Base-by-base conservation (phyloP, 2,113 vertebrate genomes). In the Oreotrochilus melanogaster region DNA sequence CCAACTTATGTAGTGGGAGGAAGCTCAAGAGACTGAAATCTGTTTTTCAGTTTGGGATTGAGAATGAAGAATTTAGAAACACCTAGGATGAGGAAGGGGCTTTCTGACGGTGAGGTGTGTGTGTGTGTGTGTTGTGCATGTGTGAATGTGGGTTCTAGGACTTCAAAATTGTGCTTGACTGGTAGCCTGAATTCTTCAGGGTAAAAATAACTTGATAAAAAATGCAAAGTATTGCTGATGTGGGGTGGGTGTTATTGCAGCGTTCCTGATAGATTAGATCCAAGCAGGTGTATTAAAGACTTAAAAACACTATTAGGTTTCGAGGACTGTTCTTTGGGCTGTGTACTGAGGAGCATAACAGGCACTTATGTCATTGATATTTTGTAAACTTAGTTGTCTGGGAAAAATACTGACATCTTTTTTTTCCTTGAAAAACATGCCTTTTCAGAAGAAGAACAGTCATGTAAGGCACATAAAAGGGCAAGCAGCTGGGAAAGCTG, bases 361-460 rank as follows among this genome's bases (percentile, higher is more conserved):
- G 58, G 18, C 10, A 8, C 27, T 17, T 3, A 10, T 1, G 2
- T 76, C 61, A 48, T 73, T 13, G 24, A 53, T 51, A 74, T 92
- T 62, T 96, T 95, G 57, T 54, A 2, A 81, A 71, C 84, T 58
- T 83, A 70, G 76, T 88, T 76, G 35, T 72, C 62, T 75, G 45
- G 43, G 61, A 54, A 33, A 58, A 74, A 25, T 37, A 30, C 67
- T 75, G 56, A 35, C 48, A 72, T 37, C 8, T 37, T 37, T 37
- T 47, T 42, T 23, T 80, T 70, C 89, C 86, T n/a, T 51, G 71
- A 19, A 62, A 82, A 94, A 53, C 53, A 42, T 85, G 89, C 33
- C 53, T 60, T 94, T 96, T 93, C 93, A 72, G 24, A 72, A 72
- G 30, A 78, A 39, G 61, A 73, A 85, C 4, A 78, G 64, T 85